A percentile compares a stretch with the other conserved stretches of the same genome.
Conservation (phyloP, 2,113 vertebrate genomes). For the Atractosteus spatula region DNA sequence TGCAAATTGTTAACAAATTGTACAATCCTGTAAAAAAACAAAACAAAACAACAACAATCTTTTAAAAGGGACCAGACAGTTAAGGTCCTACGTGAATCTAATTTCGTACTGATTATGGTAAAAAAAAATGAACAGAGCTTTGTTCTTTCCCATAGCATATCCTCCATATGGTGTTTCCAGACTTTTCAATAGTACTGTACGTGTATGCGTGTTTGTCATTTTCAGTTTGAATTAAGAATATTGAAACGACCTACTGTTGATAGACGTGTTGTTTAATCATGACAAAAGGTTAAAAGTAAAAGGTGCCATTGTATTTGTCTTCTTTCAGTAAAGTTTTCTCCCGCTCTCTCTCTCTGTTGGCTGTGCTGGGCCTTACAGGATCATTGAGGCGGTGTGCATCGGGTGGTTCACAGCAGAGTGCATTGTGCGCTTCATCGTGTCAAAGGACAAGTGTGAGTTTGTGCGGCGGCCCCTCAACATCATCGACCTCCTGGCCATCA, state of each 20-base stretch:
- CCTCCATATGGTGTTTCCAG: no score
- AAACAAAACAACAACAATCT: not conserved
- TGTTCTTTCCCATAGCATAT: no score
- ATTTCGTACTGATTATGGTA: not conserved
- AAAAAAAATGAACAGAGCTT: no score
- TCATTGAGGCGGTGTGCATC: constrained; percentile 97
- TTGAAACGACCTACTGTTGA: no score
- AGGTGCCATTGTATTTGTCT: no score
- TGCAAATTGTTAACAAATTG: no score
- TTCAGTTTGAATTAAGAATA: no score
- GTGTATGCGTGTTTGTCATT: no score
- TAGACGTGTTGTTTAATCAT: no score
- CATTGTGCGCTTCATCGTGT: constrained; percentile 92
- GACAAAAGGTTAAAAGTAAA: no score
- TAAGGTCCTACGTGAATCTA: constrained; percentile 14
- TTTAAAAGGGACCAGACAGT: not conserved
- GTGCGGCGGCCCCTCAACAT: constrained; percentile 93
- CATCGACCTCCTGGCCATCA: constrained; percentile 94
- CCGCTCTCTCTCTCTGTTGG: constrained; percentile 14
- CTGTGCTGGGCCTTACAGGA: constrained; percentile 63
- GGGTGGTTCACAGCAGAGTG: constrained; percentile 98
- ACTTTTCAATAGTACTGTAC: no score
- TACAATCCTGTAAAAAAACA: not conserved
- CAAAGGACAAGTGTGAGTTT: constrained; percentile 94
- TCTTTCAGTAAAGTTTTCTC: constrained; percentile 2